Conservation (phyloP, 2,888 invertebrate species). For the Pecten maximus region DNA sequence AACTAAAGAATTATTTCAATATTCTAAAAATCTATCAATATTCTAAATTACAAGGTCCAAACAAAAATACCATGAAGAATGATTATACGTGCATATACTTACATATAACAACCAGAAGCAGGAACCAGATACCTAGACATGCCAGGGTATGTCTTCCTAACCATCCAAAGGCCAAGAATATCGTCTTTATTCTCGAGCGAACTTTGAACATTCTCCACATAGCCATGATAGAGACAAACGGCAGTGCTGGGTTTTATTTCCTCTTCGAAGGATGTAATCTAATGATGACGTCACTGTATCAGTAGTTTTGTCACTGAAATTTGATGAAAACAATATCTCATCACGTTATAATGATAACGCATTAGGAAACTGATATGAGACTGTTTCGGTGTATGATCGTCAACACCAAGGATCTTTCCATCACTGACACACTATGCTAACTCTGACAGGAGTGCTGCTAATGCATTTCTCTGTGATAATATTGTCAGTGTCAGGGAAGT, state of each 20-base stretch:
- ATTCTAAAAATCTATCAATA: no score
- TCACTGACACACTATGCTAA: background rate
- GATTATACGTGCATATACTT: no score
- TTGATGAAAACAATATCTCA: background rate
- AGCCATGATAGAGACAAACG: background rate
- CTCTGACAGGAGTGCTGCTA: background rate
- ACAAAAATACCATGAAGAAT: no score
- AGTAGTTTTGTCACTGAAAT: background rate
- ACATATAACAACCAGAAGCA: background rate
- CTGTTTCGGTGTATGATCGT: background rate
- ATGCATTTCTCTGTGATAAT: background rate
- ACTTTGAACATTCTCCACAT: slow-evolving; percentile 15
- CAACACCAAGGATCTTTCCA: background rate
- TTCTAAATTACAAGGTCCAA: no score
- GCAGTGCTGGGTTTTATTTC: background rate
- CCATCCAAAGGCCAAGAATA: background rate
- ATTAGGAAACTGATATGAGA: background rate
- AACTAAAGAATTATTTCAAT: no score
- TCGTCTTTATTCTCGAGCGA: background rate
- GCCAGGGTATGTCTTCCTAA: background rate
- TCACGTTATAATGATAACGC: background rate
- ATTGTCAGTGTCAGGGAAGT: background rate
- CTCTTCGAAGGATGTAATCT: background rate
- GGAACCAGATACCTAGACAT: background rate
- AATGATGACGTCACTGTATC: background rate